Conservation (phyloP, 2,113 vertebrate species). For the Lota lota region DNA sequence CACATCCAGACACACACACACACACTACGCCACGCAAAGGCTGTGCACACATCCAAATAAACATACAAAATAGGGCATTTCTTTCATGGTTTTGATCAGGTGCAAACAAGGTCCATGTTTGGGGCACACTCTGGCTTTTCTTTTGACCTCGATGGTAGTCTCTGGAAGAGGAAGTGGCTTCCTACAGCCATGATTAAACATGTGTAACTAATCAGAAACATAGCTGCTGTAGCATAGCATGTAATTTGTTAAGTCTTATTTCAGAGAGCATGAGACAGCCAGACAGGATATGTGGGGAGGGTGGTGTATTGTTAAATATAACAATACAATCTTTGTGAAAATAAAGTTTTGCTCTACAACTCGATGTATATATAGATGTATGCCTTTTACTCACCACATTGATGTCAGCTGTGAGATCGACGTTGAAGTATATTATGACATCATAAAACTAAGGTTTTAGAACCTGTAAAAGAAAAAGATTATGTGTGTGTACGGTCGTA, state of each 20-base stretch:
- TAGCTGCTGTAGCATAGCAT: slow-evolving; percentile 85
- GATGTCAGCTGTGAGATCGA: too few species aligned
- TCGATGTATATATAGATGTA: too few species aligned
- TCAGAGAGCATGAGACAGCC: slow-evolving; percentile 56
- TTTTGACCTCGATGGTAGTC: slow-evolving; percentile 80
- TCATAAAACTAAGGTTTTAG: too few species aligned
- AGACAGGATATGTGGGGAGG: slow-evolving; percentile 12
- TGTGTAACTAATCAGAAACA: slow-evolving; percentile 94
- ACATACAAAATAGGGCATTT: slow-evolving; percentile 48
- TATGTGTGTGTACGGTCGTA: not conserved
- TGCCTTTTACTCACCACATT: too few species aligned
- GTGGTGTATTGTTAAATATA: too few species aligned
- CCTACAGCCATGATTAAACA: slow-evolving; percentile 96
- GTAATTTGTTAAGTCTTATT: slow-evolving; percentile 87
- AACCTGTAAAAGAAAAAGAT: not conserved
- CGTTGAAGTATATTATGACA: too few species aligned
- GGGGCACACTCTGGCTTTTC: too few species aligned
- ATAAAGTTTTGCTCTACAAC: too few species aligned
- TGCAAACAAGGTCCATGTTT: slow-evolving; percentile 81
- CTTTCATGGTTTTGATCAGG: slow-evolving; percentile 81
- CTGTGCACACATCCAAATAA: slow-evolving; percentile 38
- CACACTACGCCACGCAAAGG: slow-evolving; percentile 11
- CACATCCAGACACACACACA: slow-evolving; percentile 1
- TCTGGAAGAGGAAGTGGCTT: slow-evolving; percentile 88
- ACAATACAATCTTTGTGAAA: too few species aligned